Base-by-base conservation (phyloP, 1,140 invertebrate genomes). In the Choristoneura fumiferana region DNA sequence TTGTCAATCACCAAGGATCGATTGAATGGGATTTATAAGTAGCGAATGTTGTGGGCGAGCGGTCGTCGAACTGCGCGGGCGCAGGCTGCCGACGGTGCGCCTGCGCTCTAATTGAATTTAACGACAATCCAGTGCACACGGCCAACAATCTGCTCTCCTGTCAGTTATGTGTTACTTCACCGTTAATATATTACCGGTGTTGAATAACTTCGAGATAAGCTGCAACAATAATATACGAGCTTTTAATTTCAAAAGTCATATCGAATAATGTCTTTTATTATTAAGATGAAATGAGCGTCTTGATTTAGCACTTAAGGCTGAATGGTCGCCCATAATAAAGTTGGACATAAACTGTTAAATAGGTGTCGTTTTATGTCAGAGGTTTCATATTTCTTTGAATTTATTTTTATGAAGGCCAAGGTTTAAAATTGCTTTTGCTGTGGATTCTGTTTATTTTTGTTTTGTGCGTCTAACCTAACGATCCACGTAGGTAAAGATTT, bases 1-100 rank as follows among this genome's bases (percentile, higher is more conserved):
- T 78, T 78, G 79, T 84, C 81, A 81, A 81, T 83, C 76, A 77
- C 69, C 71, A 76, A 84, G 79, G 80, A 87, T 85, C 79, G 73
- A 77, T 78, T 75, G 79, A 83, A 85, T 76, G 68, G 71, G 76
- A 84, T 87, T 78, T 84, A 79, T 83, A 77, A 77, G 66, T 70
- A 60, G 63, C 67, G 63, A 73, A 38, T 62, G 62, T 71, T 40
- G 84, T 88, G 85, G 85, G 85, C 84, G 84, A 77, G 65, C 77
- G 83, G 83, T 88, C 85, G 85, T 69, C 80, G 83, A 84, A 84
- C 85, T 84, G 83, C 81, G 82, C 80, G 81, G 81, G 84, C 81
- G 83, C 78, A 69, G 58, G 67, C 69, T 74, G 69, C 64, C 71
- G 66, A 65, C 78, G 77, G 69, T 29, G 22, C 22, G 22, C 22